Evolutionary conservation across 1,140 invertebrate species (phyloP).

Genomic region (Aphelinus atriplicis): DNA sequence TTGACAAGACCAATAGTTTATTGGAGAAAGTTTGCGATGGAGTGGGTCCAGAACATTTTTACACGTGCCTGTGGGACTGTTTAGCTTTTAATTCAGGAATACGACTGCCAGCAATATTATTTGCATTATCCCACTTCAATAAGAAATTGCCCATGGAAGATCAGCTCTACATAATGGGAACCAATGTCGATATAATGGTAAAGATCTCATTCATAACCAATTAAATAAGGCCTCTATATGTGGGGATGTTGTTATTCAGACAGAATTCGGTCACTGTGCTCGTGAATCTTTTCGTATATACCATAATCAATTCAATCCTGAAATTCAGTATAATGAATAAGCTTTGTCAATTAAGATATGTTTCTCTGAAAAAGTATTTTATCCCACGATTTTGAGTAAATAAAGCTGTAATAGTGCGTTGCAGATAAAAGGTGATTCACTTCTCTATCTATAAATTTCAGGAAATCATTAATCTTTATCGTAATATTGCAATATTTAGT

Average conservation of each 20-base stretch:
- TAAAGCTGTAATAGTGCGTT: background rate
- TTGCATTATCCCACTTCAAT: constrained; percentile 85
- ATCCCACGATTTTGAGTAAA: background rate
- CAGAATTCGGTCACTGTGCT: too few relatives aligned
- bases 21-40: constrained; percentile 83
- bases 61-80: constrained; percentile 90
- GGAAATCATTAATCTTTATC: background rate
- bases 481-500: too few relatives aligned
- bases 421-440: constrained; percentile 31
- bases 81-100: constrained; percentile 84
- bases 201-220: constrained; percentile 41
- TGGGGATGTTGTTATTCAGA: too few relatives aligned
- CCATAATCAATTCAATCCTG: too few relatives aligned
- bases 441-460: constrained; percentile 23
- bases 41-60: constrained; percentile 84
- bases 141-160: constrained; percentile 84
- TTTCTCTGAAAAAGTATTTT: background rate
- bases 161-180: constrained; percentile 87
- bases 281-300: too few relatives aligned
- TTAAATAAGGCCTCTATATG: background rate
- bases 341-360: too few relatives aligned
- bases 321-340: too few relatives aligned
- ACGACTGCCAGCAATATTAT: constrained; percentile 86
- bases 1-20: constrained; percentile 82
- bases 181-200: constrained; percentile 86